Evolutionary conservation across 2,113 vertebrate genomes (phyloP), one percentile per base, ranked within the genome.

Genomic region (Oryzias javanicus): DNA sequence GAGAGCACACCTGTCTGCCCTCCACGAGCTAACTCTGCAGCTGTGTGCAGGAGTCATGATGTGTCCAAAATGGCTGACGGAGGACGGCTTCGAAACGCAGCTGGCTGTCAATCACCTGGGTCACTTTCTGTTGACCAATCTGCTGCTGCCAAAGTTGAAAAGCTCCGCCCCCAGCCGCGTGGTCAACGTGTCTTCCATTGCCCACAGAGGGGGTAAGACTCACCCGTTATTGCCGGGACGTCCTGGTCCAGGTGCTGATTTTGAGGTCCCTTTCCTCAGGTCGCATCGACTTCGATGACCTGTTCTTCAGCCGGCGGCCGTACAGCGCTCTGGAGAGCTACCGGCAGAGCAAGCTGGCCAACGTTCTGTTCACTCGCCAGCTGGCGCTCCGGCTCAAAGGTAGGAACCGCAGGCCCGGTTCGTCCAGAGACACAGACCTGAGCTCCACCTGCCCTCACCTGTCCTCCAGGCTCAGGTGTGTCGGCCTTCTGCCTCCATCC

Each of bases 341-440:
- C 75, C 59, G 62, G 3, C 92, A 93, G 80, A 92, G 91, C 82
- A 92, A 92, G n/a, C 81, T 93, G 20, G 89, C 89, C 41, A 91
- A 91, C 45, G 51, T 93, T 2, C 89, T 93, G 8, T 93, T 93
- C 82, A 68, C 84, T 51, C 73, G 85, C 17, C 90, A 92, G 40
- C 86, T 93, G 1, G 78, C 84, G 7, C 66, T 45, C 0, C 64
- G 81, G 6, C 70, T 83, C 53, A 67, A 6, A 86, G 90, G 90
- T 91, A 42, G 42, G 1, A 4, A 14, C 7, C 45, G 1, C 1
- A 27, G 6, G 12, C 35, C 35, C 10, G 35, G 35, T 35, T 35
- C 35, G 8, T 12, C 10, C 35, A 35, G 35, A 35, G 12, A 2
- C 5, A 27, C 29, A 35, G 29, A 35, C 7, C 10, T 10, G 8